These are phyloP conservation scores for Astreopora myriophthalma DNA, from an alignment of 64 coral and sea anemone species.

Conservation along the genomic window DNA sequence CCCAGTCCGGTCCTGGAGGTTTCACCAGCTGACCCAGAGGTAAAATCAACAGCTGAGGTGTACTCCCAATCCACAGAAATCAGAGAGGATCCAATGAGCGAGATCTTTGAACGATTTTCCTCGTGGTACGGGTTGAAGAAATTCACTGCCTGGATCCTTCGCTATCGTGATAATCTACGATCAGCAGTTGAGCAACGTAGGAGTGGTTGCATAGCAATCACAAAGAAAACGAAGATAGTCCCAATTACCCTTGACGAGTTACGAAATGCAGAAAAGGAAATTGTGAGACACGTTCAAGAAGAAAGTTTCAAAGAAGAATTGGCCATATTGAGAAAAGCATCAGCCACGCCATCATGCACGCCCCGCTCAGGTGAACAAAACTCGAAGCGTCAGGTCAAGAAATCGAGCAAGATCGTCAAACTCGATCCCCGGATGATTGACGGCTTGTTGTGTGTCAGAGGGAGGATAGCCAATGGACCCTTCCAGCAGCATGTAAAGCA, in stretches of 20 bases:
- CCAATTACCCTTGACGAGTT: not conserved
- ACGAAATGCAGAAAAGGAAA: not conserved
- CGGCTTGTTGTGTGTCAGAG: not conserved
- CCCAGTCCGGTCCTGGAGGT: not conserved
- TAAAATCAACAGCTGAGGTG: slow-evolving; percentile 10
- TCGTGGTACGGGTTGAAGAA: not conserved
- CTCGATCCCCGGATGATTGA: not conserved
- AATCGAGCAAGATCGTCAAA: not conserved
- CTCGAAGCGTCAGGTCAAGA: not conserved
- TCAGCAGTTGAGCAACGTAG: not conserved
- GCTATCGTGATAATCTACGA: slow-evolving; percentile 11
- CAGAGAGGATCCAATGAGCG: not conserved
- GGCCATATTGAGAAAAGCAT: slow-evolving; percentile 1
- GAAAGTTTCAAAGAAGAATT: slow-evolving; percentile 8
- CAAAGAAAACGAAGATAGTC: not conserved
- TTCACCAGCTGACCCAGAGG: not conserved
- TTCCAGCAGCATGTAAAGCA: not conserved
- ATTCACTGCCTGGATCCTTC: not conserved
- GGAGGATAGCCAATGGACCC: slow-evolving; percentile 4
- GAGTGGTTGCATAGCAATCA: not conserved
- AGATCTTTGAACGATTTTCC: slow-evolving; percentile 13
- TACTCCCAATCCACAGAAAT: slow-evolving; percentile 17
- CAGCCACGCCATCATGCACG: not conserved
- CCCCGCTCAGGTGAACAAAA: not conserved
- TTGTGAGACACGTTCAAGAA: slow-evolving; percentile 1